Conservation (phyloP, 1,140 invertebrate species). For the Anagrus nilaparvatae region DNA sequence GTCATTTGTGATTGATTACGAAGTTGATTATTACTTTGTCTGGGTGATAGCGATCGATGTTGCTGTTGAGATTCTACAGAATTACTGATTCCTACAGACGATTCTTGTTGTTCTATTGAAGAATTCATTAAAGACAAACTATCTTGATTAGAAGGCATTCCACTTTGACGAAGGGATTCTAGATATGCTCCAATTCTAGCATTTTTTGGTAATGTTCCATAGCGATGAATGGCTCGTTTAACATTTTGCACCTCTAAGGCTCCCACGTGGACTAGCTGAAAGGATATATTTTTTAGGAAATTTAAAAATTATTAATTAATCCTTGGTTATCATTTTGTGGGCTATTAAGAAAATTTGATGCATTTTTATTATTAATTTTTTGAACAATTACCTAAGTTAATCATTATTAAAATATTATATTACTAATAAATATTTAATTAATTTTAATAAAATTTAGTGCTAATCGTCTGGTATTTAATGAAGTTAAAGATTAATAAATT, state of each 20-base stretch:
- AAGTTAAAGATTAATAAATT: no score
- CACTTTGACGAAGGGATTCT: conserved; percentile 77
- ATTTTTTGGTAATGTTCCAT: conserved; percentile 91
- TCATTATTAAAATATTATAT: no score
- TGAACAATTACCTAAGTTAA: no score
- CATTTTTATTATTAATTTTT: conserved; percentile 2
- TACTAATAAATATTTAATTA: no score
- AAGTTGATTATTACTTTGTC: conserved; percentile 51
- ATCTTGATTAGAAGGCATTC: conserved; percentile 46
- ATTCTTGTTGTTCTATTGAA: conserved; percentile 26
- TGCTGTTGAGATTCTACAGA: conserved; percentile 19
- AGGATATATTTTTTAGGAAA: conserved; percentile 25
- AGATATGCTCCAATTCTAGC: conserved; percentile 91
- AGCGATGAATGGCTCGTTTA: conserved; percentile 90
- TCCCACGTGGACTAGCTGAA: conserved; percentile 64
- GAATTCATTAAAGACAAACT: conserved; percentile 21
- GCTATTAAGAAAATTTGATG: background rate
- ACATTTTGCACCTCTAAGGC: conserved; percentile 95
- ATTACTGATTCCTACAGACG: background rate
- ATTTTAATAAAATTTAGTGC: no score
- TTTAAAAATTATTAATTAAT: no score
- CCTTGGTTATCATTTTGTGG: no score
- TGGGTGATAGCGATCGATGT: conserved; percentile 42
- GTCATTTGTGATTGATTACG: conserved; percentile 70
- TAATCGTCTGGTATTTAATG: no score